A percentile compares a stretch with the other conserved stretches of the same genome.
phyloP scores from a whole-genome alignment of 2,113 vertebrate genomes.

The Speoplatyrhinus poulsoni region DNA sequence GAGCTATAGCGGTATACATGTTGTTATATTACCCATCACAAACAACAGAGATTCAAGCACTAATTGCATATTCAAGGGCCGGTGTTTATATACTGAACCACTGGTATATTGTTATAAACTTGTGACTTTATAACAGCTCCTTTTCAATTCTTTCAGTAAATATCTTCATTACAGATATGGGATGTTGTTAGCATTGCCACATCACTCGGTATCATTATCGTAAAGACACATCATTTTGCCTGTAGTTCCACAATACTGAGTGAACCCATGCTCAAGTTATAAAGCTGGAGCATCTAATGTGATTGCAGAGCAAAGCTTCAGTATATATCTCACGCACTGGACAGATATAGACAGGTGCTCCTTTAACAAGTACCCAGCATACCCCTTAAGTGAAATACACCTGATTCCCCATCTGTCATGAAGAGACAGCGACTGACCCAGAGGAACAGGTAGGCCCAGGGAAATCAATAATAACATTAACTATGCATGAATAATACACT shows the following conservation, averaged over 20 bases:
- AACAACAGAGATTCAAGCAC: too few species aligned
- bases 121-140: too few species aligned
- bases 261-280: not conserved
- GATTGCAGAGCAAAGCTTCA: constrained; percentile 20
- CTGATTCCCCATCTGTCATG: constrained; percentile 56
- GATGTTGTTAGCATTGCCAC: not conserved
- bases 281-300: not conserved
- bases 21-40: not conserved
- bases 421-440: constrained; percentile 40
- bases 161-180: not conserved
- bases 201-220: too few species aligned
- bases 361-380: constrained; percentile 51
- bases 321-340: constrained; percentile 15
- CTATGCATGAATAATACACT: constrained; percentile 34
- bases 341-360: constrained; percentile 48
- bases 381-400: constrained; percentile 58
- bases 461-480: constrained; percentile 44
- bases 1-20: constrained; percentile 2
- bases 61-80: too few species aligned
- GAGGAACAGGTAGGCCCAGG: constrained; percentile 36
- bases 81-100: too few species aligned
- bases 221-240: not conserved
- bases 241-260: not conserved
- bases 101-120: too few species aligned
- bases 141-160: not conserved